Evolutionary conservation across 2,888 invertebrate genomes (phyloP).

Genomic region (Zeuzera pyrina): DNA sequence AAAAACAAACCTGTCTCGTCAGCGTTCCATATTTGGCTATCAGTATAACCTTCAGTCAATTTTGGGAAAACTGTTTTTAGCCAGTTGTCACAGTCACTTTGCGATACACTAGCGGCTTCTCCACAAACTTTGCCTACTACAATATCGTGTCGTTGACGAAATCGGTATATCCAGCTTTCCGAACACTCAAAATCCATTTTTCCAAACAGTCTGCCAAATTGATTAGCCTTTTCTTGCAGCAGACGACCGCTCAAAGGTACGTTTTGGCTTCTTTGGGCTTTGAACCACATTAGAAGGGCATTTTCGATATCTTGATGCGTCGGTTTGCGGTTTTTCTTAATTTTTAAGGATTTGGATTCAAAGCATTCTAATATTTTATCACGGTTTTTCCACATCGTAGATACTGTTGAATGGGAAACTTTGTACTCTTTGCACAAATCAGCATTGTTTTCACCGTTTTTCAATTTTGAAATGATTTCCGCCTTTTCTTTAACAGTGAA

Average conservation of each 20-base stretch:
- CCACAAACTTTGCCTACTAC: slow-evolving; percentile 2
- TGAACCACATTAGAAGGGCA: slow-evolving; percentile 2
- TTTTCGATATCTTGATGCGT: slow-evolving; percentile 1
- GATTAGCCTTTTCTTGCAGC: slow-evolving; percentile 1
- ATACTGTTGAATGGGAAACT: slow-evolving; percentile 11
- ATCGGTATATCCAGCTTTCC: slow-evolving; percentile 8
- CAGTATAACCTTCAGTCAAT: slow-evolving; percentile 4
- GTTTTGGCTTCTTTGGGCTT: neutral
- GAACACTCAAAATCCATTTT: slow-evolving; percentile 5
- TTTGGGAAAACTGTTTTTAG: slow-evolving; percentile 6
- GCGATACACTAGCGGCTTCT: slow-evolving; percentile 1
- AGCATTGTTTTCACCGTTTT: slow-evolving; percentile 4
- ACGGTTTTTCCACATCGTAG: slow-evolving; percentile 11
- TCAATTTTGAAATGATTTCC: neutral
- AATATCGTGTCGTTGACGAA: slow-evolving; percentile 7
- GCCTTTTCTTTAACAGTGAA: neutral
- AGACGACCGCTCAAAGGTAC: slow-evolving; percentile 1
- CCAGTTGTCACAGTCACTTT: slow-evolving; percentile 5
- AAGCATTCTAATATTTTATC: slow-evolving; percentile 3
- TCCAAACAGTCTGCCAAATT: slow-evolving; percentile 4
- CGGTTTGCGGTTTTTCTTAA: slow-evolving; percentile 3
- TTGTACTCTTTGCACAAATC: slow-evolving; percentile 9
- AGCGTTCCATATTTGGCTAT: slow-evolving; percentile 12
- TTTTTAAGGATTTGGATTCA: slow-evolving; percentile 6
- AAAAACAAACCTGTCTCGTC: slow-evolving; percentile 20